Percentiles rank a stretch among this genome's conserved stretches.
phyloP scores from a whole-genome alignment of 2,888 invertebrate genomes.

The Acanthococcus lagerstroemiae region DNA sequence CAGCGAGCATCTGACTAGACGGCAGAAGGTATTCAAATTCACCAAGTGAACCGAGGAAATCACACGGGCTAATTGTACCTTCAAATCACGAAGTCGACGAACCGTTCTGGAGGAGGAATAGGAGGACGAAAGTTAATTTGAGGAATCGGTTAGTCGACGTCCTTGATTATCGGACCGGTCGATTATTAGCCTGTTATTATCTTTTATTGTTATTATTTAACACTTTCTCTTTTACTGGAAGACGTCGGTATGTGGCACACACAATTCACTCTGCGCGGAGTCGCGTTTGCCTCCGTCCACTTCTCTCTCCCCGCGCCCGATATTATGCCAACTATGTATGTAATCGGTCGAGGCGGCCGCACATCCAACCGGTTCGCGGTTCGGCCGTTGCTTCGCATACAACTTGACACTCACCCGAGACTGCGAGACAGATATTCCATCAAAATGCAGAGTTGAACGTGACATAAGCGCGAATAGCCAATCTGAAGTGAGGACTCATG shows the following conservation, averaged over 20 bases:
- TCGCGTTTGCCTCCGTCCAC: neutral
- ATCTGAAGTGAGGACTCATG: too few relatives aligned
- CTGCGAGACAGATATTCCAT: too few relatives aligned
- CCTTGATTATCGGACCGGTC: conserved; percentile 29
- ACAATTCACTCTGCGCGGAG: neutral
- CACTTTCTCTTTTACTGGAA: conserved; percentile 31
- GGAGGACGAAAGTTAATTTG: conserved; percentile 25
- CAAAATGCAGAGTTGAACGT: too few relatives aligned
- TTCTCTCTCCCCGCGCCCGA: neutral
- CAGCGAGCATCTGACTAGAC: too few relatives aligned
- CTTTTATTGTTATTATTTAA: conserved; percentile 31
- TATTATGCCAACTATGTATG: neutral
- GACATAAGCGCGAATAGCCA: too few relatives aligned
- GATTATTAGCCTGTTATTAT: conserved; percentile 27
- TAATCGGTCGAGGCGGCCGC: neutral
- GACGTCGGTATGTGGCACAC: conserved; percentile 30
- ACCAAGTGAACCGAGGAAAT: too few relatives aligned
- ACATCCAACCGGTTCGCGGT: neutral
- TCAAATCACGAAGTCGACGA: conserved; percentile 4
- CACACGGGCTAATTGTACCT: too few relatives aligned
- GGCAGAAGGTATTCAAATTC: too few relatives aligned
- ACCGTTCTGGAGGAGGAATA: conserved; percentile 5
- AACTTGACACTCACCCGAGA: too few relatives aligned
- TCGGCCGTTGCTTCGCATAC: too few relatives aligned
- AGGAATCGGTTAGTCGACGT: conserved; percentile 27